These are phyloP conservation scores for Decapterus maruadsi DNA, from an alignment of 2,797 vertebrate species.

Conservation along the genomic window DNA sequence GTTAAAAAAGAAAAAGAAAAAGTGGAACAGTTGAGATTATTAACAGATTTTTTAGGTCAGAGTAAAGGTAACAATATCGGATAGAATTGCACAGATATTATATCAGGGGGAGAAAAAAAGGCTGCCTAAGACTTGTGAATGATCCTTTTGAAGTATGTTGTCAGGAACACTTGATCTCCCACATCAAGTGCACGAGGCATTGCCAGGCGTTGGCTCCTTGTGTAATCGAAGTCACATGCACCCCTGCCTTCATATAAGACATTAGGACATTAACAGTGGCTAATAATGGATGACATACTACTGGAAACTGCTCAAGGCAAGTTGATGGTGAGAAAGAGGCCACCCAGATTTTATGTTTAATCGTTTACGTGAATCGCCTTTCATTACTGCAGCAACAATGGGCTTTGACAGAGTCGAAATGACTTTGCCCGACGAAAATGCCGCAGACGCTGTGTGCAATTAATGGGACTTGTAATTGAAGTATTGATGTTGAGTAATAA, in stretches of 20 bases:
- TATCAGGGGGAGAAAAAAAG: conserved; percentile 38
- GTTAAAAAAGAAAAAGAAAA: not conserved
- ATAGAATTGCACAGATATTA: conserved; percentile 38
- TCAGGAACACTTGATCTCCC: conserved; percentile 42
- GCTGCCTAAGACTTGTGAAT: conserved; percentile 46
- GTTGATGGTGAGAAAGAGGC: conserved; percentile 60
- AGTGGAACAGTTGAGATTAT: conserved; percentile 13
- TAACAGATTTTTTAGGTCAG: conserved; percentile 28
- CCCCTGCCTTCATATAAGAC: conserved; percentile 21
- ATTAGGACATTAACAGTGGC: conserved; percentile 42
- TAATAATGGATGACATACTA: conserved; percentile 47
- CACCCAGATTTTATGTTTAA: conserved; percentile 63
- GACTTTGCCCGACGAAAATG: conserved; percentile 51
- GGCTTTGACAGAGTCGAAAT: conserved; percentile 66
- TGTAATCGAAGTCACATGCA: conserved; percentile 38
- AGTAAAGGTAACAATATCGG: conserved; percentile 21
- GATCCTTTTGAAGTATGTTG: conserved; percentile 44
- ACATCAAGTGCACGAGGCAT: conserved; percentile 28
- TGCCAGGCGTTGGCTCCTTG: conserved; percentile 16
- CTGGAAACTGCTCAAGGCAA: conserved; percentile 48
- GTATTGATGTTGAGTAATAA: conserved; percentile 75
- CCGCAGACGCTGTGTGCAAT: conserved; percentile 51
- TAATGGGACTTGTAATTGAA: conserved; percentile 77
- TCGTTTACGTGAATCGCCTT: conserved; percentile 66
- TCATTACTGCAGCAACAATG: conserved; percentile 63